Conservation (phyloP, 1,140 invertebrate genomes). For the Microplitis mediator region DNA sequence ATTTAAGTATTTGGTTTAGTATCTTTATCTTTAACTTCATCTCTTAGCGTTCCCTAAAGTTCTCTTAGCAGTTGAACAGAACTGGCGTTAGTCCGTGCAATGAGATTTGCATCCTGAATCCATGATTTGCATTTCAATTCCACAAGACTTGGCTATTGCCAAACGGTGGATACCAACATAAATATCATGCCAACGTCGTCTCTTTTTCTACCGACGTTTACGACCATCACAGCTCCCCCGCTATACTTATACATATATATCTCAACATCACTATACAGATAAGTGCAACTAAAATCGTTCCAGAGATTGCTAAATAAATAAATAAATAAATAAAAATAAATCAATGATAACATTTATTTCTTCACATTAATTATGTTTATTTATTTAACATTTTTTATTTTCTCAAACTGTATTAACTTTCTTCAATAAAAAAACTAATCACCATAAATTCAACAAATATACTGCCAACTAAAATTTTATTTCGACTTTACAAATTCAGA, state of each 20-base stretch:
- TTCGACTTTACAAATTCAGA: too few species aligned
- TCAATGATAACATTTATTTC: too few species aligned
- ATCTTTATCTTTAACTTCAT: not conserved
- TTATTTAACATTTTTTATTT: too few species aligned
- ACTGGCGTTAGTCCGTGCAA: conserved; percentile 56
- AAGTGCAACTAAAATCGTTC: too few species aligned
- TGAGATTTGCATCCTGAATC: conserved; percentile 60
- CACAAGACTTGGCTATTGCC: conserved; percentile 52
- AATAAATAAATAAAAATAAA: too few species aligned
- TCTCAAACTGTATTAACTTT: too few species aligned
- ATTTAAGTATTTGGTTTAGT: not conserved
- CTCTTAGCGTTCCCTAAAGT: not conserved
- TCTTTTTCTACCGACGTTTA: conserved; percentile 20
- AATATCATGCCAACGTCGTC: conserved; percentile 53
- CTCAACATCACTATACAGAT: too few species aligned
- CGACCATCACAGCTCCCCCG: conserved; percentile 1
- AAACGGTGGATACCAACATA: conserved; percentile 59
- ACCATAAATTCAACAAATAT: too few species aligned
- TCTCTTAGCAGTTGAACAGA: conserved; percentile 26
- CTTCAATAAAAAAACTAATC: too few species aligned
- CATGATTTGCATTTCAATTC: conserved; percentile 62
- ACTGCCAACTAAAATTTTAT: too few species aligned
- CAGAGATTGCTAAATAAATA: too few species aligned
- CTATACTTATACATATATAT: not conserved
- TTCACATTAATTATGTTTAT: too few species aligned